These are phyloP conservation scores for Sceliomorpha sp. DNA, from an alignment of 2,888 invertebrate genomes.

Conservation along the genomic window DNA sequence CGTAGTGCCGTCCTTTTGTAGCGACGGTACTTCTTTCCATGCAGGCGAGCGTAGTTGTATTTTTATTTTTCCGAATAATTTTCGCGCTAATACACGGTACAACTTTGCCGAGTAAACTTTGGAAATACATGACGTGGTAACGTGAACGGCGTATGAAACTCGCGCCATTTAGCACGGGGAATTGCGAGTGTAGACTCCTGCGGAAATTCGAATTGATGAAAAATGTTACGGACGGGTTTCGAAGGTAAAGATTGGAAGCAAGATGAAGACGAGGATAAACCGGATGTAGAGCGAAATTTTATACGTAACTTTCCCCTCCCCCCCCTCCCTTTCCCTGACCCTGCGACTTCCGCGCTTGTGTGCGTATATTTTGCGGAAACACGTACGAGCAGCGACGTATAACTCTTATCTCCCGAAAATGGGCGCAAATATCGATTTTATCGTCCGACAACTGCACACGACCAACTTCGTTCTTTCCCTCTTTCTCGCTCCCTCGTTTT, in stretches of 20 bases:
- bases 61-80: too few species aligned
- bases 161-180: slow-evolving; percentile 8
- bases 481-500: too few species aligned
- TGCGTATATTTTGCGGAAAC: slow-evolving; percentile 31
- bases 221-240: slow-evolving; percentile 1
- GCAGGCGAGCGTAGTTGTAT: too few species aligned
- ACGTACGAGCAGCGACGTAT: slow-evolving; percentile 40
- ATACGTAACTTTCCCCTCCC: too few species aligned
- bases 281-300: slow-evolving; percentile 11
- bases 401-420: slow-evolving; percentile 50
- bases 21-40: too few species aligned
- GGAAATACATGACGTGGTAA: slow-evolving; percentile 7
- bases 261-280: slow-evolving; percentile 21
- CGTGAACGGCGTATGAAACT: slow-evolving; percentile 10
- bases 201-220: slow-evolving; percentile 17
- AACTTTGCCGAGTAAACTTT: slow-evolving; percentile 11
- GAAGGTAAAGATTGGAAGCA: slow-evolving; percentile 22
- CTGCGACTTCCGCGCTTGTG: too few species aligned
- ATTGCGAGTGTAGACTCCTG: not conserved
- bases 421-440: slow-evolving; percentile 55
- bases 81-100: slow-evolving; percentile 3
- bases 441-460: slow-evolving; percentile 44
- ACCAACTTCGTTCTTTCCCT: slow-evolving; percentile 38
- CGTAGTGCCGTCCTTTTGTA: too few species aligned
- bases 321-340: too few species aligned